phyloP scores from a whole-genome alignment of 2,797 vertebrate genomes.

The Arrhamphus sclerolepis region DNA sequence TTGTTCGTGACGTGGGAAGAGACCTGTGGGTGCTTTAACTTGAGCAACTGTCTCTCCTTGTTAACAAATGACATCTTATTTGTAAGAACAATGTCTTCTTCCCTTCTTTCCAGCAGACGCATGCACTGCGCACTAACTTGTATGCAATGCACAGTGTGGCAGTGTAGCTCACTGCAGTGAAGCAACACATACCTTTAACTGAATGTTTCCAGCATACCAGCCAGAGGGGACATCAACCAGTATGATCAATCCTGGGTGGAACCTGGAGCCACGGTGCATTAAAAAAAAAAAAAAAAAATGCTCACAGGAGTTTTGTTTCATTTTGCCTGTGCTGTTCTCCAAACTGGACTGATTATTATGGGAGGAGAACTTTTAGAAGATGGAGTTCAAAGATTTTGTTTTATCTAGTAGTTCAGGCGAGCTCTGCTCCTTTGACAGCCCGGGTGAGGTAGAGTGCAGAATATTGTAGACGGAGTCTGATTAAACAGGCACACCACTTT shows the following conservation, averaged over 20 bases:
- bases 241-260: slow-evolving; percentile 8
- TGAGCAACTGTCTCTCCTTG: too few relatives aligned
- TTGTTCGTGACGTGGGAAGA: not conserved
- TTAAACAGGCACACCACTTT: slow-evolving; percentile 21
- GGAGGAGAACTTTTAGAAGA: slow-evolving; percentile 4
- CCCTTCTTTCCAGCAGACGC: too few relatives aligned
- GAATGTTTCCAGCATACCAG: slow-evolving; percentile 12
- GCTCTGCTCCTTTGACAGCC: slow-evolving; percentile 7
- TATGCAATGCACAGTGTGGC: too few relatives aligned
- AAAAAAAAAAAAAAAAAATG: not conserved
- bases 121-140: too few relatives aligned
- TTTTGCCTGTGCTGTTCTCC: slow-evolving; percentile 4
- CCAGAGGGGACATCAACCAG: slow-evolving; percentile 6
- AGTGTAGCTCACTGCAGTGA: too few relatives aligned
- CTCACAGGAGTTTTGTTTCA: slow-evolving; percentile 12
- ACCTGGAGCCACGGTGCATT: not conserved
- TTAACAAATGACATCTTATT: too few relatives aligned
- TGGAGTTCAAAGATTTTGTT: slow-evolving; percentile 6
- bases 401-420: slow-evolving; percentile 10
- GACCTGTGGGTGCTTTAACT: too few relatives aligned
- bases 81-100: too few relatives aligned
- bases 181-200: slow-evolving; percentile 6
- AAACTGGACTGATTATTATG: slow-evolving; percentile 9
- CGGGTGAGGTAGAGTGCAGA: slow-evolving; percentile 6
- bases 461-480: not conserved